Conservation (phyloP, 2,888 invertebrate species). For the Formica aserva region DNA sequence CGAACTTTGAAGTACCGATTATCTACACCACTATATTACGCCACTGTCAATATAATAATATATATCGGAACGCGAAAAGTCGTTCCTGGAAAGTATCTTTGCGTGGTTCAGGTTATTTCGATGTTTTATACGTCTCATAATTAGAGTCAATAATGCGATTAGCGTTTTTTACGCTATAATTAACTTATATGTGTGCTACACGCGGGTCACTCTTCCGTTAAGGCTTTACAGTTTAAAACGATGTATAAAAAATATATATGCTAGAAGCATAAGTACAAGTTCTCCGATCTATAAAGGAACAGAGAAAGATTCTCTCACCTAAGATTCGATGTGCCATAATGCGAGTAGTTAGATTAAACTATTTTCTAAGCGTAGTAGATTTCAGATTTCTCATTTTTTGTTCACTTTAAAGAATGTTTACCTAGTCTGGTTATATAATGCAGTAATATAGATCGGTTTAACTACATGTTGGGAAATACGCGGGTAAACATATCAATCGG, state of each 20-base stretch:
- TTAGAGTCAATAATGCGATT: conserved; percentile 45
- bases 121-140: conserved; percentile 17
- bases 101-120: conserved; percentile 1
- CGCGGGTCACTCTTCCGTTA: conserved; percentile 17
- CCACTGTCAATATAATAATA: background rate
- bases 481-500: background rate
- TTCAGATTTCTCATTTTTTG: conserved; percentile 20
- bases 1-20: background rate
- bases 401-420: background rate
- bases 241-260: conserved; percentile 75
- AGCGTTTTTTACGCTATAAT: conserved; percentile 18
- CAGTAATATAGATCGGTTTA: conserved; percentile 6
- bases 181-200: conserved; percentile 8
- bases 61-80: background rate
- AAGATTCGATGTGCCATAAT: conserved; percentile 68
- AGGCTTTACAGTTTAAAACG: conserved; percentile 44
- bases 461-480: conserved; percentile 5
- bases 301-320: conserved; percentile 48
- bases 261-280: conserved; percentile 77
- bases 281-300: conserved; percentile 41
- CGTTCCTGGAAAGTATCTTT: background rate
- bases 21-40: background rate
- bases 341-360: conserved; percentile 27
- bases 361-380: conserved; percentile 25
- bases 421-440: background rate